Conservation (phyloP, 2,797 vertebrate species). For the Avahi laniger region DNA sequence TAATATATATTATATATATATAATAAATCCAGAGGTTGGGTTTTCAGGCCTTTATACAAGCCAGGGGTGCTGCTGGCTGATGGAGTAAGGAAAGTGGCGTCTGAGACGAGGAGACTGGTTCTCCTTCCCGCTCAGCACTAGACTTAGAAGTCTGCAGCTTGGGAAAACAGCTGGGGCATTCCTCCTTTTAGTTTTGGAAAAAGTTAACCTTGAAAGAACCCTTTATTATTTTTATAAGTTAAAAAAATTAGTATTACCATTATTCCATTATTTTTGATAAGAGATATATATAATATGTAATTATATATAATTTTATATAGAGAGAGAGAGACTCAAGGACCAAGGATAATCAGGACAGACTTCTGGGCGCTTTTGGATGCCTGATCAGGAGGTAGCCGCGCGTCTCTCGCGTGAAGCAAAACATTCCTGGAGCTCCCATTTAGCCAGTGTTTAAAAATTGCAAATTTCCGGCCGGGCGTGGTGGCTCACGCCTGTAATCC, state of each 20-base stretch:
- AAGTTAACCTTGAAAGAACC: not conserved
- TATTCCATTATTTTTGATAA: not conserved
- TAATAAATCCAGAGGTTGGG: not conserved
- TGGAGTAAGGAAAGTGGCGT: rapidly evolving
- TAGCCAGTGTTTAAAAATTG: not conserved
- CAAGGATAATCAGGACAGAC: not conserved
- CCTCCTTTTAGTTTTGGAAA: not conserved
- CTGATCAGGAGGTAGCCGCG: rapidly evolving
- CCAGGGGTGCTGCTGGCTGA: rapidly evolving
- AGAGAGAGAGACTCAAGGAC: not conserved
- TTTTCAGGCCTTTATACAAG: not conserved
- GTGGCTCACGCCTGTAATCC: no score
- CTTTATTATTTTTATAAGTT: not conserved
- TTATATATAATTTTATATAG: not conserved
- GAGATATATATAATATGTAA: no score
- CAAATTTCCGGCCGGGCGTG: no score
- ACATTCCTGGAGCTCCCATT: not conserved
- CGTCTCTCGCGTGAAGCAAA: rapidly evolving
- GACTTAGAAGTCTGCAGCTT: not conserved
- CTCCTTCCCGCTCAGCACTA: rapidly evolving
- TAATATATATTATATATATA: not conserved
- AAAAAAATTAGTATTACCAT: not conserved
- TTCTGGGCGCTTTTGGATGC: not conserved
- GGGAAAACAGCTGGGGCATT: not conserved
- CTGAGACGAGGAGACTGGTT: no score